Percentiles rank a stretch among this genome's conserved stretches.
phyloP scores from a whole-genome alignment of 2,888 invertebrate species.

The Uloborus plumipes region DNA sequence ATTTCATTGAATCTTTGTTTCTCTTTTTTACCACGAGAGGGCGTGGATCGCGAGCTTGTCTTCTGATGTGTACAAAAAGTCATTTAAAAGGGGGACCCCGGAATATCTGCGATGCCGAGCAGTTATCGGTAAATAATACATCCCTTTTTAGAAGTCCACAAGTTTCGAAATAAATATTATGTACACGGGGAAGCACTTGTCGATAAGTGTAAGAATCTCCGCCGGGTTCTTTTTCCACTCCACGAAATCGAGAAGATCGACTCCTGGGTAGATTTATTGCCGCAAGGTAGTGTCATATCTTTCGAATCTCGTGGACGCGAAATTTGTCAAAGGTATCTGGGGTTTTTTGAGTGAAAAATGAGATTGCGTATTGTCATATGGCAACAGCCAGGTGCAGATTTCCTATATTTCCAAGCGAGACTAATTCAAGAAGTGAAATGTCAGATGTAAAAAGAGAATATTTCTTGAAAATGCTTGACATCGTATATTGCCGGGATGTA shows the following conservation, averaged over 20 bases:
- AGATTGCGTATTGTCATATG: no score
- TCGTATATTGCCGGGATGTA: no score
- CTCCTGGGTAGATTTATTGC: constrained; percentile 38
- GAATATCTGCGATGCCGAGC: constrained; percentile 32
- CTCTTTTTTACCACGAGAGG: constrained; percentile 22
- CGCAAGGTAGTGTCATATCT: constrained; percentile 40
- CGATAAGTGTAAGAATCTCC: constrained; percentile 47
- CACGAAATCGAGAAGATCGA: constrained; percentile 30
- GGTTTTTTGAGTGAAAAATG: no score
- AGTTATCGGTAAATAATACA: constrained; percentile 62
- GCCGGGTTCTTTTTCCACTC: constrained; percentile 7
- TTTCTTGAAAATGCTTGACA: no score
- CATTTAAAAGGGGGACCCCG: constrained; percentile 40
- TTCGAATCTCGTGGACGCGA: neutral
- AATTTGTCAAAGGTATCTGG: constrained; percentile 2
- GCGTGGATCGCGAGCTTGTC: constrained; percentile 32
- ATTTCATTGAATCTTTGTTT: constrained; percentile 52
- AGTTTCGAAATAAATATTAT: constrained; percentile 51
- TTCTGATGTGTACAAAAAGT: constrained; percentile 34
- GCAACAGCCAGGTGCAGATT: no score
- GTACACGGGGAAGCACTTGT: constrained; percentile 21
- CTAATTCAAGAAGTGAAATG: no score
- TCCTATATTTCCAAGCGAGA: no score
- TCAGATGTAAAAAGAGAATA: no score
- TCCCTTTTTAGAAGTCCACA: constrained; percentile 10